phyloP scores from a whole-genome alignment of 2,888 invertebrate species.

The Heliconius ethilla region DNA sequence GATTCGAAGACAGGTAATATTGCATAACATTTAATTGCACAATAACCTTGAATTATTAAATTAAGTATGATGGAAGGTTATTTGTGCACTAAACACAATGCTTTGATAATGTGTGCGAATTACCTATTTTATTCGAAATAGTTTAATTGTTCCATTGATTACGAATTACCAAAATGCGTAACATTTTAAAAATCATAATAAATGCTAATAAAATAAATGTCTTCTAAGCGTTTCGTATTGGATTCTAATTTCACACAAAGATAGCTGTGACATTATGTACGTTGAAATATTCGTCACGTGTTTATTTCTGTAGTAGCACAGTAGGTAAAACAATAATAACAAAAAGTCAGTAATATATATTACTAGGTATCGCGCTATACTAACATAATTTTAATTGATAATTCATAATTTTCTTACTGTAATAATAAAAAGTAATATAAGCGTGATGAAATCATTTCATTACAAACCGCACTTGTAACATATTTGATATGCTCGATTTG shows the following conservation, averaged over 20 bases:
- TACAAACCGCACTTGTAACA: not conserved
- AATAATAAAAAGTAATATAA: too few relatives aligned
- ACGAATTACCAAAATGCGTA: not conserved
- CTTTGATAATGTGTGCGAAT: not conserved
- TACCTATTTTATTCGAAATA: not conserved
- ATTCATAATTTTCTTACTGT: not conserved
- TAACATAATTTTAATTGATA: not conserved
- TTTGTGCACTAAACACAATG: not conserved
- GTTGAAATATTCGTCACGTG: not conserved
- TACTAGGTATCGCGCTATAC: too few relatives aligned
- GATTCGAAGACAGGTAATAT: not conserved
- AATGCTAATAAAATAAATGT: not conserved
- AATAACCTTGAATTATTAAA: slow-evolving; percentile 11
- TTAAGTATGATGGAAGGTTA: slow-evolving; percentile 7
- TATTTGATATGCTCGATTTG: too few relatives aligned
- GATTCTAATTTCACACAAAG: not conserved
- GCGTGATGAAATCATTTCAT: not conserved
- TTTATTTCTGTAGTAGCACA: not conserved
- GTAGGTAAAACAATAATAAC: not conserved
- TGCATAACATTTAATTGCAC: not conserved
- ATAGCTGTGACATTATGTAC: not conserved
- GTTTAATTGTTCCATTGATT: not conserved
- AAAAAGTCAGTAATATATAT: too few relatives aligned
- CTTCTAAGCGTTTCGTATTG: not conserved
- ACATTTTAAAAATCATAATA: not conserved